phyloP scores from a whole-genome alignment of 2,113 vertebrate genomes.

The Corvus hawaiiensis region DNA sequence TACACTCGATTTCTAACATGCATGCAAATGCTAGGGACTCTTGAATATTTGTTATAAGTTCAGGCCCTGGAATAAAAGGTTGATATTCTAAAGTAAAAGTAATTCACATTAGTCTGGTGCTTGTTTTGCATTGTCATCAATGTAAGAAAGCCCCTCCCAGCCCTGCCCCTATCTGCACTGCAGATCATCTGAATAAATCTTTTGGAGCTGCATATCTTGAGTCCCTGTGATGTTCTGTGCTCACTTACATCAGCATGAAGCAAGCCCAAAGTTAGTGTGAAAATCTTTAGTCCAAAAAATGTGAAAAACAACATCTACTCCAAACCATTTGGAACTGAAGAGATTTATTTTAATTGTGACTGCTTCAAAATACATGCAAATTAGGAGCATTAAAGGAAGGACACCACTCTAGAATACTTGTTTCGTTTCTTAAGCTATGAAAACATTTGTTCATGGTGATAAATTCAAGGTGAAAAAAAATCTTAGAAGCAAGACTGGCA shows the following conservation, averaged over 20 bases:
- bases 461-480: neutral
- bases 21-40: neutral
- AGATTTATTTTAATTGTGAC: neutral
- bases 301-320: neutral
- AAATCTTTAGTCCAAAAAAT: neutral
- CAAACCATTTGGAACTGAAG: neutral
- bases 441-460: neutral
- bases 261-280: neutral
- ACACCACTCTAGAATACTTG: neutral
- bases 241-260: neutral
- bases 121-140: neutral
- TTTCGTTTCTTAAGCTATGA: neutral
- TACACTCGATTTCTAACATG: neutral
- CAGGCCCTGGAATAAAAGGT: neutral
- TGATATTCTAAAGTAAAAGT: neutral
- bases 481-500: neutral
- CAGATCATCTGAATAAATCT: neutral
- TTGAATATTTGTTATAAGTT: neutral
- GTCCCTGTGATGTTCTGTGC: neutral
- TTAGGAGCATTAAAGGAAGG: neutral
- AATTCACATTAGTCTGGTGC: neutral
- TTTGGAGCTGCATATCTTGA: neutral
- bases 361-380: neutral
- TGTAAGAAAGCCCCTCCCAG: neutral
- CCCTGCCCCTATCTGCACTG: neutral